phyloP scores from a whole-genome alignment of 1,140 invertebrate species.

The Ooceraea biroi region DNA sequence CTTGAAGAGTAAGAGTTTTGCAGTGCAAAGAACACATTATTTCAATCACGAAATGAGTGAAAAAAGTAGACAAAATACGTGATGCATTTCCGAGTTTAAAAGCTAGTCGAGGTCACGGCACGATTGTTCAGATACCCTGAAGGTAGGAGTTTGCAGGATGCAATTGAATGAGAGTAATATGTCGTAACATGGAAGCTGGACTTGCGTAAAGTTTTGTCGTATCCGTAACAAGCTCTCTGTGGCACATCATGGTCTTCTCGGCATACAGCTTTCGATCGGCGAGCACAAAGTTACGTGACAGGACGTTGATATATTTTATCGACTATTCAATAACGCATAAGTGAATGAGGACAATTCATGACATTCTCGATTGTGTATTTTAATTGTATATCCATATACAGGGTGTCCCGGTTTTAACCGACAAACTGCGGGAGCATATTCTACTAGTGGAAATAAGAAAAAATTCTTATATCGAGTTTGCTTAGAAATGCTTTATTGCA shows the following conservation, averaged over 20 bases:
- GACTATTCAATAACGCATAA: background rate
- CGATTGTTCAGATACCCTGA: conserved; percentile 25
- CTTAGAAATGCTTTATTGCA: too few relatives aligned
- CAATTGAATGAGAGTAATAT: conserved; percentile 26
- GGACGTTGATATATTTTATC: background rate
- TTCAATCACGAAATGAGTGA: background rate
- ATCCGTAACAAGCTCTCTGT: background rate
- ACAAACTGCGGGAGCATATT: too few relatives aligned
- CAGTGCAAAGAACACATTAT: background rate
- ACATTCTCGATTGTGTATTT: background rate
- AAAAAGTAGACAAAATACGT: background rate
- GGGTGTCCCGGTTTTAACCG: too few relatives aligned
- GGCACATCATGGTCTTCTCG: conserved; percentile 1
- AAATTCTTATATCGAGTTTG: too few relatives aligned
- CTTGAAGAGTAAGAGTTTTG: background rate
- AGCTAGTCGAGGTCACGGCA: conserved; percentile 19
- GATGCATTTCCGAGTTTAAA: background rate
- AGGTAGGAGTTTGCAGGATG: background rate
- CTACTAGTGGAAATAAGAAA: too few relatives aligned
- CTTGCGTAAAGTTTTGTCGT: conserved; percentile 39
- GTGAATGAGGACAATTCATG: background rate
- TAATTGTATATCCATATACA: too few relatives aligned
- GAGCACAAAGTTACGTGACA: background rate
- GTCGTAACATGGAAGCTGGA: conserved; percentile 20
- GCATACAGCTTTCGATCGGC: background rate